These are phyloP conservation scores for Acyrthosiphon pisum DNA, from an alignment of 1,140 invertebrate species.

Conservation along the genomic window DNA sequence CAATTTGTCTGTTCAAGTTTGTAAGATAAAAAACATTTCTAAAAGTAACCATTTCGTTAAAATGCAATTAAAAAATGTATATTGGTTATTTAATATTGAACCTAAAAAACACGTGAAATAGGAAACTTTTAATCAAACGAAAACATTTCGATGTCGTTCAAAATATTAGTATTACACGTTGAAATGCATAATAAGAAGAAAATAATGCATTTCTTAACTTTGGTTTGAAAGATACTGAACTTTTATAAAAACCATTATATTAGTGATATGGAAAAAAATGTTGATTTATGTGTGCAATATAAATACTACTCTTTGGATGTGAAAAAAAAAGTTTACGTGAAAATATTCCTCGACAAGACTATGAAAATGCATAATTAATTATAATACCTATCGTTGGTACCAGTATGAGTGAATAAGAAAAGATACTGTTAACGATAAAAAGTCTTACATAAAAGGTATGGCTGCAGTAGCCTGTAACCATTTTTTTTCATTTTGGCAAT, in stretches of 20 bases:
- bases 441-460: background rate
- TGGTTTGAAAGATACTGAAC: background rate
- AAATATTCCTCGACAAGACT: background rate
- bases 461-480: background rate
- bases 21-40: background rate
- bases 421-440: conserved; percentile 13
- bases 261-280: background rate
- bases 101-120: background rate
- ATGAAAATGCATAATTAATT: conserved; percentile 39
- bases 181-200: background rate
- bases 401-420: background rate
- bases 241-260: background rate
- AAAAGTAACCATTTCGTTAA: background rate
- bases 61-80: background rate
- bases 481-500: conserved; percentile 7
- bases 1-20: background rate
- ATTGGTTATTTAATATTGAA: background rate
- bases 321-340: background rate
- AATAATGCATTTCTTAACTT: background rate
- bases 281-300: background rate
- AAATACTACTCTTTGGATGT: background rate
- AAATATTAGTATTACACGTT: background rate
- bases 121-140: background rate
- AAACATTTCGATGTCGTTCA: background rate
- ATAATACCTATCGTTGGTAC: background rate